Evolutionary conservation across 2,888 invertebrate species (phyloP), one percentile per base, ranked within the genome.

Genomic region (Glaucopsyche alexis): DNA sequence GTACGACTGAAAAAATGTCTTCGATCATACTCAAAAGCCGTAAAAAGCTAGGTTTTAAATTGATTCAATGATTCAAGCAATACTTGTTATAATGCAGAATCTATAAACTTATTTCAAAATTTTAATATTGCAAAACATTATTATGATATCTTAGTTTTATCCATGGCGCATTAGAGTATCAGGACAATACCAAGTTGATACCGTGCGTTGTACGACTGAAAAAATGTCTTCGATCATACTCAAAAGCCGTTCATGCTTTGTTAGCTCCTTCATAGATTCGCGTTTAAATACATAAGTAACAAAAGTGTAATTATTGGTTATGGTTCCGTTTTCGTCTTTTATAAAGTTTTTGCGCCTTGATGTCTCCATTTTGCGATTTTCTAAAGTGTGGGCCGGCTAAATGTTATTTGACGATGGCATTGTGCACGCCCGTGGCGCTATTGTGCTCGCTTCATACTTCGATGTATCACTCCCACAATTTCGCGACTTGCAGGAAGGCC

Each of bases 381-480:
- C 90, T 90, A 91, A 91, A 90, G 92, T 91, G 91, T 89, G 91
- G 91, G 90, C 87, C 85, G 89, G 88, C 89, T 92, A 91, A 92
- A 91, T 88, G 91, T 90, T 92, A 92, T 92, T 91, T 91, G 91
- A 93, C 90, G 90, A 92, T 85, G 84, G 86, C 83, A 87, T 89
- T 88, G 91, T 91, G 91, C 86, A 85, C 90, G 85, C 91, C 92
- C 83, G 91, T 82, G 78, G 91, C n/a, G 91, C 84, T 80, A 80
- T 93, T 92, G 89, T 90, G 50, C 40, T 50, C 73, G 81, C 83
- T 85, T 85, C 88, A 83, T 88, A 80, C 82, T 77, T 78, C 80
- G 82, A 84, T 85, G 85, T 89, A 92, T 93, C 93, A 93, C 93
- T 90, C 92, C 91, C 89, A 92, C 89, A 85, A 87, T 87, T 90